Evolutionary conservation across 2,113 vertebrate species (phyloP).

Genomic region (Amphilophus citrinellus): DNA sequence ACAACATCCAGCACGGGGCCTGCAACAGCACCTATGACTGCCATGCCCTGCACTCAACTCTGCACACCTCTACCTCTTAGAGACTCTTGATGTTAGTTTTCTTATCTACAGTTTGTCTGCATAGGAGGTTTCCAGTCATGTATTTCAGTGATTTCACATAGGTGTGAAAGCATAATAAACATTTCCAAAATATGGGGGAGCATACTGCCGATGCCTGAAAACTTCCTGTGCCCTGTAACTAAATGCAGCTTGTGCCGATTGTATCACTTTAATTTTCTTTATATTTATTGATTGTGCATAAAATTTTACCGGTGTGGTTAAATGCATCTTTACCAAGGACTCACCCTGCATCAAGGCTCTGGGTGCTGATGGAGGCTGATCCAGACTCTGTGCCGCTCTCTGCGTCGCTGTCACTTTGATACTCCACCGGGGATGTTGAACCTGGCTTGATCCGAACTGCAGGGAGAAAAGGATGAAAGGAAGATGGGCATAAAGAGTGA

Average conservation of each 20-base stretch:
- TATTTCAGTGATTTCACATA: neutral
- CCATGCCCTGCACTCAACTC: too few relatives aligned
- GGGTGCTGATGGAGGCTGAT: conserved; percentile 78
- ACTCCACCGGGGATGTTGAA: conserved; percentile 83
- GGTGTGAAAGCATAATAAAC: neutral
- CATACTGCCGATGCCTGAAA: neutral
- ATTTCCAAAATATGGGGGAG: neutral
- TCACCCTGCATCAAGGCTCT: conserved; percentile 80
- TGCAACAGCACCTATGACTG: neutral
- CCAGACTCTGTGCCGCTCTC: conserved; percentile 84
- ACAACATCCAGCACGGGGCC: neutral
- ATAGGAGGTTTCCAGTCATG: rapidly evolving
- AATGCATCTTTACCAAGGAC: neutral
- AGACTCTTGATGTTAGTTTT: too few relatives aligned
- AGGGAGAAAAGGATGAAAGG: neutral
- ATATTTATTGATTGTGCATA: rapidly evolving
- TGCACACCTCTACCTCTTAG: too few relatives aligned
- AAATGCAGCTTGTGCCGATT: too few relatives aligned
- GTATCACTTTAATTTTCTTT: neutral
- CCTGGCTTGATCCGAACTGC: conserved; percentile 84
- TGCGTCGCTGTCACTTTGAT: conserved; percentile 83
- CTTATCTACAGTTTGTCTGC: neutral
- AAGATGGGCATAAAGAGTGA: neutral
- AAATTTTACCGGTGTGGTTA: rapidly evolving
- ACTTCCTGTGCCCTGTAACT: too few relatives aligned